Conservation (phyloP, 1,140 invertebrate species). For the Drosophila nigromelanica region DNA sequence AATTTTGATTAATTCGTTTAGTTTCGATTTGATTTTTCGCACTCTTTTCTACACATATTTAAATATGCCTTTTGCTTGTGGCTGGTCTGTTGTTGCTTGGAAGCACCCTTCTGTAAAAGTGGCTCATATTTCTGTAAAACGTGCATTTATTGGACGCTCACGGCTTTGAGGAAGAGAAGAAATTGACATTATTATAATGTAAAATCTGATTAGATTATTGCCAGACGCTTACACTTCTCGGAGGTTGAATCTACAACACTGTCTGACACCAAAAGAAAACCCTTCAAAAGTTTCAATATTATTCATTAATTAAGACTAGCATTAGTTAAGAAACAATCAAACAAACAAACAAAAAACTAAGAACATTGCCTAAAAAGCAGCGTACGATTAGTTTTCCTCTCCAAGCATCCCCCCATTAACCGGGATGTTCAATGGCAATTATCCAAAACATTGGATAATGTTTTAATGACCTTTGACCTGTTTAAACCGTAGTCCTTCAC, state of each 20-base stretch:
- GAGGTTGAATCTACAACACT: constrained; percentile 17
- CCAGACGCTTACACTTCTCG: constrained; percentile 52
- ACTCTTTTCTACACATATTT: constrained; percentile 10
- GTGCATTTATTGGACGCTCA: constrained; percentile 36
- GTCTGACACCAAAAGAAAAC: constrained; percentile 13
- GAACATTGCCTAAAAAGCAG: constrained; percentile 8
- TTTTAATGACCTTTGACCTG: constrained; percentile 1
- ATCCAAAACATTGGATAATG: not conserved
- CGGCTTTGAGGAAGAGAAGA: constrained; percentile 69
- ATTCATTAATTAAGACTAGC: constrained; percentile 20
- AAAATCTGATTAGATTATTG: constrained; percentile 44
- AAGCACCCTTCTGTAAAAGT: constrained; percentile 33
- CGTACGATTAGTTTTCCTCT: constrained; percentile 9
- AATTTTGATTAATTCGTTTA: constrained; percentile 80
- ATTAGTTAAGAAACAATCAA: constrained; percentile 9
- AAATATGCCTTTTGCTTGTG: constrained; percentile 18
- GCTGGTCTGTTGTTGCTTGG: constrained; percentile 30
- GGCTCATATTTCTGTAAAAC: constrained; percentile 34
- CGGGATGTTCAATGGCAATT: constrained; percentile 2
- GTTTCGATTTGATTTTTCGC: constrained; percentile 40
- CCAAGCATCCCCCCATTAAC: constrained; percentile 5
- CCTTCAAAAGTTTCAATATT: constrained; percentile 26
- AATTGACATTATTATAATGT: constrained; percentile 70
- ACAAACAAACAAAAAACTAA: constrained; percentile 7
- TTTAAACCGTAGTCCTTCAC: constrained; percentile 9